Evolutionary conservation across 2,113 vertebrate genomes (phyloP).

Genomic region (Gavialis gangeticus): DNA sequence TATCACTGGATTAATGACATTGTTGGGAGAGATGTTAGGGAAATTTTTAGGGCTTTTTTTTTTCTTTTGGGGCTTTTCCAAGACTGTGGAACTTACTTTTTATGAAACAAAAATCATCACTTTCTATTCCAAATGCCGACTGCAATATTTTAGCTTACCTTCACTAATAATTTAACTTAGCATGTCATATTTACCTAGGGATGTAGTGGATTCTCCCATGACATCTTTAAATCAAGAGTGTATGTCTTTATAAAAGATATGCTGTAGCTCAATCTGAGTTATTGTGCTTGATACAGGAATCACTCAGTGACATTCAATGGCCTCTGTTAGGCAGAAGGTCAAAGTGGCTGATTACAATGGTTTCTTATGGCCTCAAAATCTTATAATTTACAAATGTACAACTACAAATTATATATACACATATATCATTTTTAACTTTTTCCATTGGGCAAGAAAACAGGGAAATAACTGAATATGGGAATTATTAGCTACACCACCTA

Average conservation of each 20-base stretch:
- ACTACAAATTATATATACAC: neutral
- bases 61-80: too few species aligned
- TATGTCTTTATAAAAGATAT: neutral
- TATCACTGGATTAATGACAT: too few species aligned
- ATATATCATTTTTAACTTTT: neutral
- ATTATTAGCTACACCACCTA: neutral
- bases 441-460: neutral
- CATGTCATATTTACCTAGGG: neutral
- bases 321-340: neutral
- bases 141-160: neutral
- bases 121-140: neutral
- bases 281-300: neutral
- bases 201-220: neutral
- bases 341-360: neutral
- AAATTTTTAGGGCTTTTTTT: too few species aligned
- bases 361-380: neutral
- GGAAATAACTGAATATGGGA: neutral
- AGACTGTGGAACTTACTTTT: too few species aligned
- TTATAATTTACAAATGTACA: conserved; percentile 9
- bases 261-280: neutral
- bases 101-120: neutral
- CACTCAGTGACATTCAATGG: neutral
- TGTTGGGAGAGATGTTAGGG: too few species aligned
- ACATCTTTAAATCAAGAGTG: neutral
- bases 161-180: neutral